Conservation (phyloP, 1,140 invertebrate species). For the Ostrea edulis region DNA sequence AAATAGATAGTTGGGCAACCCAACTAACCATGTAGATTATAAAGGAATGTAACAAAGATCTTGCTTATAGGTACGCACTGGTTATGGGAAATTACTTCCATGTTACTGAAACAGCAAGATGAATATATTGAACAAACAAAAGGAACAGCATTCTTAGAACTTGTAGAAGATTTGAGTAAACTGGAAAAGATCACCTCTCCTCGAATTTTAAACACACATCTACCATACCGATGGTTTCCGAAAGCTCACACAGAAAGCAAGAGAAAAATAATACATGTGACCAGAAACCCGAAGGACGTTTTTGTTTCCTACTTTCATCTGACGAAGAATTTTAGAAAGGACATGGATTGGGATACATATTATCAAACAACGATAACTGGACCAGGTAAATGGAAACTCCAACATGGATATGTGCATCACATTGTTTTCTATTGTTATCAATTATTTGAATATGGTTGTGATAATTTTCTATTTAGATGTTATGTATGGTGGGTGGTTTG, state of each 20-base stretch:
- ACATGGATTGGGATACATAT: neutral
- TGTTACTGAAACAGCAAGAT: constrained; percentile 47
- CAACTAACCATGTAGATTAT: no score
- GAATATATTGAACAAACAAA: constrained; percentile 47
- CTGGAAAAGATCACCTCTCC: constrained; percentile 50
- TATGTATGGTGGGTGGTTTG: neutral
- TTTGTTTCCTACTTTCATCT: constrained; percentile 53
- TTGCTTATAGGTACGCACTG: constrained; percentile 51
- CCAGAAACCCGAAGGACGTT: constrained; percentile 62
- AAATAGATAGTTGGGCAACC: no score
- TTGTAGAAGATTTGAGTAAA: constrained; percentile 35
- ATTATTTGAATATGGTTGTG: neutral
- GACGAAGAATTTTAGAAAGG: neutral
- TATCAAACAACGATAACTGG: neutral
- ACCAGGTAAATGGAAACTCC: neutral
- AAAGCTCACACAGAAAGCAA: constrained; percentile 35
- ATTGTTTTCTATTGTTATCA: neutral
- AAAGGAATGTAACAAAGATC: neutral
- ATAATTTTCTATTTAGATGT: neutral
- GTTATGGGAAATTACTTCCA: constrained; percentile 42
- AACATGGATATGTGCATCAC: neutral
- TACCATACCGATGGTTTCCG: constrained; percentile 48
- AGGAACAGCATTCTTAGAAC: constrained; percentile 56
- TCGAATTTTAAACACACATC: constrained; percentile 59
- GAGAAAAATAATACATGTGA: constrained; percentile 51